Percentiles rank a stretch among this genome's conserved stretches.
Conservation (phyloP, 2,113 vertebrate genomes). For the Carassius auratus region DNA sequence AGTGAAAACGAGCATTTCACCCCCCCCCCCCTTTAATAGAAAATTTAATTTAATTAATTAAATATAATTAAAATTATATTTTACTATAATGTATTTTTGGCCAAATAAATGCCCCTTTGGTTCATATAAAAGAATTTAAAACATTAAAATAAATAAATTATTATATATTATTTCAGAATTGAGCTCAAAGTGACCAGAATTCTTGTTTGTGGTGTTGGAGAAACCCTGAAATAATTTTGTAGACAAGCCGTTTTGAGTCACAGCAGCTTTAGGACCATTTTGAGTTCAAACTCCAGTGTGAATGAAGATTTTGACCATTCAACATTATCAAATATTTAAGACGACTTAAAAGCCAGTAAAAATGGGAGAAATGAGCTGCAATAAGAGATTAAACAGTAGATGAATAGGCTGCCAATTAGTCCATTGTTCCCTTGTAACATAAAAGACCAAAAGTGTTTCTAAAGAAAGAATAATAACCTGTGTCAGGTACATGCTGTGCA, state of each 20-base stretch:
- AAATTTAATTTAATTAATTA: too few species aligned
- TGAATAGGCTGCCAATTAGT: neutral
- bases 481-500: neutral
- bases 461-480: neutral
- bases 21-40: too few species aligned
- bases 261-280: neutral
- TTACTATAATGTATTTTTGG: neutral
- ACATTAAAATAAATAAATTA: too few species aligned
- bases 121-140: too few species aligned
- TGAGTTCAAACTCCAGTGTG: neutral
- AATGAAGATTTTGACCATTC: neutral
- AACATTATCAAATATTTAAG: neutral
- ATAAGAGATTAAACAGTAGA: neutral
- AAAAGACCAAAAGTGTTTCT: neutral
- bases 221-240: neutral
- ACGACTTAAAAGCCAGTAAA: neutral
- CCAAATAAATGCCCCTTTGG: neutral
- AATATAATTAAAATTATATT: too few species aligned
- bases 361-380: neutral
- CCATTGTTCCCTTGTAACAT: neutral
- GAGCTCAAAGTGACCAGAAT: too few species aligned
- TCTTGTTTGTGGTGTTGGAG: too few species aligned
- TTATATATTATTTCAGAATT: too few species aligned
- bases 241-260: neutral
- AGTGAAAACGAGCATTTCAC: too few species aligned